Percentiles rank a stretch among this genome's conserved stretches.
phyloP scores from a whole-genome alignment of 2,797 vertebrate species.

The Petrocephalus schoutedeni region DNA sequence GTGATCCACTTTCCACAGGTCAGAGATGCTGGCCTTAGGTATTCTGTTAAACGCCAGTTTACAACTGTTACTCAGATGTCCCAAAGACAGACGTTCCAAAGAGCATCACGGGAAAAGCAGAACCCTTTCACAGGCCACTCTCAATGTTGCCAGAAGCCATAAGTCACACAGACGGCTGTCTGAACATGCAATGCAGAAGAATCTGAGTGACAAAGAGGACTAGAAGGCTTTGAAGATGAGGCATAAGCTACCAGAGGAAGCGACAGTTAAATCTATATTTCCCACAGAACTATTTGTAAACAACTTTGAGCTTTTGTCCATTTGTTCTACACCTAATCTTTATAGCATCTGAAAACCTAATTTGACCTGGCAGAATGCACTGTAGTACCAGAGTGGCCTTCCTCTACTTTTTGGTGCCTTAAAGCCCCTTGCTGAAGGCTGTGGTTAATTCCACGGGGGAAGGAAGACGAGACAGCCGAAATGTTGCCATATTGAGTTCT shows the following conservation, averaged over 20 bases:
- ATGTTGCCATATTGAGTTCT: background rate
- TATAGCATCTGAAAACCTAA: background rate
- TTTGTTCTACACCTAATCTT: background rate
- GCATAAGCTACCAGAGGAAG: background rate
- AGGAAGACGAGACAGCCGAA: background rate
- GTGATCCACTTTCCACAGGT: background rate
- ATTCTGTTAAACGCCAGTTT: background rate
- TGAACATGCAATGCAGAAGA: background rate
- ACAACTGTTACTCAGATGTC: background rate
- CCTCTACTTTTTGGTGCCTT: background rate
- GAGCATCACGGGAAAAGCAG: background rate
- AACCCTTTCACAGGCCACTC: background rate
- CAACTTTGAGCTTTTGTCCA: background rate
- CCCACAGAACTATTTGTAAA: background rate
- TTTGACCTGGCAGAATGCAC: background rate
- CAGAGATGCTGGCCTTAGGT: background rate
- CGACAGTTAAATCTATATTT: background rate
- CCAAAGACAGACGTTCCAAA: background rate
- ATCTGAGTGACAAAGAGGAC: background rate
- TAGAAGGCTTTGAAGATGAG: background rate
- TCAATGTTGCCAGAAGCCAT: background rate
- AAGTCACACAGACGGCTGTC: background rate
- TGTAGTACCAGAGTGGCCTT: background rate
- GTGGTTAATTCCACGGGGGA: background rate
- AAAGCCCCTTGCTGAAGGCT: background rate